These are phyloP conservation scores for Apamea sordens DNA, from an alignment of 2,888 invertebrate species.

Conservation along the genomic window DNA sequence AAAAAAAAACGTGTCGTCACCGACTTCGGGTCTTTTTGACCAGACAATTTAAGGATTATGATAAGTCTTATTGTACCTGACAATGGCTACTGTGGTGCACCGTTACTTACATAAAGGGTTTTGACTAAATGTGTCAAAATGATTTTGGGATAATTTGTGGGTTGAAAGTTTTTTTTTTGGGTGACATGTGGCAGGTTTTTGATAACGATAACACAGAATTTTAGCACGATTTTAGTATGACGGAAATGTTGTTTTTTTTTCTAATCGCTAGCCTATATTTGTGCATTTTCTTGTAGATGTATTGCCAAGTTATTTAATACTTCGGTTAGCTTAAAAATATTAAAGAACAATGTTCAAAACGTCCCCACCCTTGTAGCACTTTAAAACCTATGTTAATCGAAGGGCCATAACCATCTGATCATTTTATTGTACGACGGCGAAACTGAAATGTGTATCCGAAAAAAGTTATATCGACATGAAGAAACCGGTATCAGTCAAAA, in stretches of 20 bases:
- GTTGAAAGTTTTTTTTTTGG: background rate
- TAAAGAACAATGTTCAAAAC: too few species aligned
- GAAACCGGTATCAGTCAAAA: too few species aligned
- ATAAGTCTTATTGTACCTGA: conserved; percentile 71
- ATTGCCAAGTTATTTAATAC: too few species aligned
- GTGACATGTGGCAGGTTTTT: background rate
- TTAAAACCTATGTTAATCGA: too few species aligned
- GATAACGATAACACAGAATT: background rate
- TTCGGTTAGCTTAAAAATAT: too few species aligned
- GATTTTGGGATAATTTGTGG: conserved; percentile 33
- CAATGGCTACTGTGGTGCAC: conserved; percentile 68
- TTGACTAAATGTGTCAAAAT: conserved; percentile 59
- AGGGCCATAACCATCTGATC: too few species aligned
- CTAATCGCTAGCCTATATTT: background rate
- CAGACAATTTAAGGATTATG: conserved; percentile 75
- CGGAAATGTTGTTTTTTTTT: background rate
- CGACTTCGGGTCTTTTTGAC: conserved; percentile 61
- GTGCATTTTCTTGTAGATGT: background rate
- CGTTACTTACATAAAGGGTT: conserved; percentile 56
- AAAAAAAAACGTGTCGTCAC: conserved; percentile 64
- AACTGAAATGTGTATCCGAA: too few species aligned
- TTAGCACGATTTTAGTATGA: background rate
- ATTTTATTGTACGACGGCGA: too few species aligned
- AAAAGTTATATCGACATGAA: too few species aligned
- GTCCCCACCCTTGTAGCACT: too few species aligned